Base-by-base conservation (phyloP, 2,113 vertebrate species). In the Tupaia chinensis region DNA sequence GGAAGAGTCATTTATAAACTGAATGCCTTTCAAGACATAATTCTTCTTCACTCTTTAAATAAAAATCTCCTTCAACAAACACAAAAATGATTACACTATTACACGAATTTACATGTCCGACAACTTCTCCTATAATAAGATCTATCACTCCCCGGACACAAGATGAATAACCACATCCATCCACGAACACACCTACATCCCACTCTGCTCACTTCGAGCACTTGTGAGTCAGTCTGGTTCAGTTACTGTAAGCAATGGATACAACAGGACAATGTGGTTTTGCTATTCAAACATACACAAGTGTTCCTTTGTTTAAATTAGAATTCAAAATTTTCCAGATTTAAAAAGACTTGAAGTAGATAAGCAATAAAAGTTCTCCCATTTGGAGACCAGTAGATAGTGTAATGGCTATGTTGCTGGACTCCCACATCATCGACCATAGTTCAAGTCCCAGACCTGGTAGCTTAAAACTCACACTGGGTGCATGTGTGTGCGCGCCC, bases 251-350 rank as follows among this genome's bases (percentile, higher is more conserved):
- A 87, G 58, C 53, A 87, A 90, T 73, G 56, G 92, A 91, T 98
- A 98, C 94, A 95, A 87, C 79, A 80, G 90, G 98, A 95, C 97
- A 98, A 98, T 98, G 97, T 89, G 68, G 0, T 29, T 97, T 92
- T 98, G 97, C 90, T 95, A 96, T 95, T 96, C 89, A 77, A 89
- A 95, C 2, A 89, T 63, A 88, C 74, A 98, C 96, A 98, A 97
- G 61, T 19, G 11, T 95, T 97, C 97, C 96, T 73, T 5, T 95
- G 95, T 87, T 84, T 86, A 89, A 20, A 94, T 17, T 34, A 34
- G 69, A 92, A 92, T 86, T 79, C n/a, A 90, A 92, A 95, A 65
- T 34, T 72, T 88, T 34, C 34, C 82, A 92, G 15, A 86, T 87
- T 88, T 19, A 22, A 90, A 86, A 94, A 94, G 60, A 82, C 32